Conservation (phyloP, 2,888 invertebrate species). For the Drosophila mulleri region DNA sequence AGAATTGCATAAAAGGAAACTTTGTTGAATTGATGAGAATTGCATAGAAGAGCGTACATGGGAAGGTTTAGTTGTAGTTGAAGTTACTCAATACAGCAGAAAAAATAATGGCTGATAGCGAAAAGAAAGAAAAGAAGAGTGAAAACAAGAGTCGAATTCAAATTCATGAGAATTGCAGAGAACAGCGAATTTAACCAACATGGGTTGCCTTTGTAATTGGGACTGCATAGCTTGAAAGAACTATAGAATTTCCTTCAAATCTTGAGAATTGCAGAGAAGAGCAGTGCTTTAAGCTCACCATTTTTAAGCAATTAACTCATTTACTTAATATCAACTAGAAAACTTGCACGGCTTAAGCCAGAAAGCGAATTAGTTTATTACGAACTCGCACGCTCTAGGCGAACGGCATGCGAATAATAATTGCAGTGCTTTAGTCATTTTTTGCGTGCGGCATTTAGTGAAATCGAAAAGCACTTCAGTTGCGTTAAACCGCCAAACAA, state of each 20-base stretch:
- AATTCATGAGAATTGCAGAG: background rate
- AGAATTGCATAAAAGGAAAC: background rate
- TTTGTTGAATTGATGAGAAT: background rate
- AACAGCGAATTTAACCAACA: background rate
- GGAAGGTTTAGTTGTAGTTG: no score
- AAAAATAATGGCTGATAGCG: background rate
- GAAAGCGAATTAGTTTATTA: conserved; percentile 2
- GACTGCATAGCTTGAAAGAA: background rate
- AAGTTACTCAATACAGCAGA: background rate
- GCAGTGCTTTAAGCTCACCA: background rate
- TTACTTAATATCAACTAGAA: background rate
- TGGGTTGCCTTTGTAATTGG: background rate
- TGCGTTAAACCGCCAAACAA: conserved; percentile 58
- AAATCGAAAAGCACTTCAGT: conserved; percentile 54
- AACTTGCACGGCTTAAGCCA: background rate
- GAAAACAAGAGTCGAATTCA: background rate
- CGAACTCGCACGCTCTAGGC: background rate
- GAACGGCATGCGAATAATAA: background rate
- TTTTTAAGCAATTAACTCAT: background rate
- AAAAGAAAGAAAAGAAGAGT: background rate
- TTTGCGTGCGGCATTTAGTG: conserved; percentile 9
- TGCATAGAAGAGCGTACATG: no score
- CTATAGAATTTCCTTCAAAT: rapidly evolving
- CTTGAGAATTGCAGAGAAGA: background rate
- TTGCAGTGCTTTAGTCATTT: background rate